Evolutionary conservation across 2,113 vertebrate species (phyloP).

Genomic region (Pituophis catenifer): DNA sequence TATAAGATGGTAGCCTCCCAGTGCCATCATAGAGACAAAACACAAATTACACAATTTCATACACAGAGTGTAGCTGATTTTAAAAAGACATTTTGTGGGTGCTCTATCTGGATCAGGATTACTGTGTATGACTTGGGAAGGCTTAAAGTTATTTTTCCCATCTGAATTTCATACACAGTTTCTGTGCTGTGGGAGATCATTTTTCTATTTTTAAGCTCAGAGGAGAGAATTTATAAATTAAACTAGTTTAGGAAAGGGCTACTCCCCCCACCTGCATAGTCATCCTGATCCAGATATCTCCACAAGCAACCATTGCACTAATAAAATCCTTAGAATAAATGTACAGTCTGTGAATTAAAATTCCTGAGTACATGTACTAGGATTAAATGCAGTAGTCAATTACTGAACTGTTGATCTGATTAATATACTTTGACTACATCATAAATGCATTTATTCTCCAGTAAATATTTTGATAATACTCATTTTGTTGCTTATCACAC

Average conservation of each 20-base stretch:
- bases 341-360: neutral
- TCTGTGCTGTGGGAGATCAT: neutral
- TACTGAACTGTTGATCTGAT: constrained; percentile 54
- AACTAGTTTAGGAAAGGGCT: neutral
- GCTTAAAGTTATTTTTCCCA: neutral
- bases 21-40: neutral
- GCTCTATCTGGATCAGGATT: neutral
- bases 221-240: neutral
- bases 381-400: constrained; percentile 25
- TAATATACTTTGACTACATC: constrained; percentile 33
- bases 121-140: neutral
- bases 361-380: neutral
- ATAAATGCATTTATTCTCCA: constrained; percentile 38
- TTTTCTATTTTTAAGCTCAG: neutral
- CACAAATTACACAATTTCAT: neutral
- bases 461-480: constrained; percentile 35
- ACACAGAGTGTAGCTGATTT: neutral
- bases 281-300: neutral
- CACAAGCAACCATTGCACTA: neutral
- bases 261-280: neutral
- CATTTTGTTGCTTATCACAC: constrained; percentile 9
- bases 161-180: neutral
- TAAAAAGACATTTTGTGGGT: neutral
- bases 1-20: neutral
- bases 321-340: neutral